Percentiles rank a stretch among this genome's conserved stretches.
Conservation (phyloP, 2,888 invertebrate genomes). For the Phorcus lineatus region DNA sequence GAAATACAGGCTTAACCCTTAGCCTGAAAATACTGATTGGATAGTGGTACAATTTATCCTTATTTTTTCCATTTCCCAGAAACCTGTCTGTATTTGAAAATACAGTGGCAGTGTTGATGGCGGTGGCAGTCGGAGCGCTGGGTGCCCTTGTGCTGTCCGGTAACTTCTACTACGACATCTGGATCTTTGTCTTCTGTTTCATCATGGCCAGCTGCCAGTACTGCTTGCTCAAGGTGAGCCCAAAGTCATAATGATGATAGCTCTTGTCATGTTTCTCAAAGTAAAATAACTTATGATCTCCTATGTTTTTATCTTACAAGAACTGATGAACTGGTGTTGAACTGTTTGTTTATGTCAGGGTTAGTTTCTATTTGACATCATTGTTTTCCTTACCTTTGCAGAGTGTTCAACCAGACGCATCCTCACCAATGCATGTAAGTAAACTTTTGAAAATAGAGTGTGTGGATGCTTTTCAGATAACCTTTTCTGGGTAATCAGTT, state of each 20-base stretch:
- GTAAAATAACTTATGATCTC: background rate
- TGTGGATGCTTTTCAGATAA: too few relatives aligned
- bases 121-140: conserved; percentile 88
- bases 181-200: conserved; percentile 95
- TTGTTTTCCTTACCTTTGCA: conserved; percentile 56
- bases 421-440: conserved; percentile 92
- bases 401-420: conserved; percentile 98
- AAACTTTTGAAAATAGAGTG: background rate
- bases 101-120: conserved; percentile 87
- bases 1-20: too few relatives aligned
- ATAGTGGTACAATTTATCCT: background rate
- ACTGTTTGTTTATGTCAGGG: too few relatives aligned
- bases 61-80: conserved; percentile 73
- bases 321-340: too few relatives aligned
- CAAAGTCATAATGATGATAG: background rate
- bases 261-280: too few relatives aligned
- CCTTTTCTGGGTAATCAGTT: too few relatives aligned
- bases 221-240: conserved; percentile 86
- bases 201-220: conserved; percentile 99
- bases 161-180: conserved; percentile 92
- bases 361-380: too few relatives aligned
- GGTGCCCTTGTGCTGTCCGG: conserved; percentile 89
- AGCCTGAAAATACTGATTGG: background rate
- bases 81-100: conserved; percentile 89
- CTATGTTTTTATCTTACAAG: too few relatives aligned